phyloP scores from a whole-genome alignment of 2,888 invertebrate genomes.

The Empis livida region DNA sequence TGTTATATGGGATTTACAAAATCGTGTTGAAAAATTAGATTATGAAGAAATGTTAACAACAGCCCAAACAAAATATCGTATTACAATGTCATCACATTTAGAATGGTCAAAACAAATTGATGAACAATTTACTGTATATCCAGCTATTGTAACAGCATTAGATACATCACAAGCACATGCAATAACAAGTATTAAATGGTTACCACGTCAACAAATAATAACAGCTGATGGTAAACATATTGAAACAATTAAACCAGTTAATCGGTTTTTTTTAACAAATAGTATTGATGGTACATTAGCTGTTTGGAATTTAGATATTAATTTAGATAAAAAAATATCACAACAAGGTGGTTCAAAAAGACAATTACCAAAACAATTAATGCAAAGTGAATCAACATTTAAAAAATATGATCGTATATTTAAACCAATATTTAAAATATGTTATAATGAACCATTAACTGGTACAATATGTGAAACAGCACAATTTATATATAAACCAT shows the following conservation, averaged over 20 bases:
- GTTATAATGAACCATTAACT: constrained; percentile 37
- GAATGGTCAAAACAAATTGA: constrained; percentile 54
- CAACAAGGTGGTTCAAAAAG: constrained; percentile 14
- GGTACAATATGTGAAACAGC: constrained; percentile 25
- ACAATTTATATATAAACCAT: constrained; percentile 7
- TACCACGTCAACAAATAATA: constrained; percentile 47
- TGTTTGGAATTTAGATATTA: constrained; percentile 53
- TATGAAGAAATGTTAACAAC: constrained; percentile 46
- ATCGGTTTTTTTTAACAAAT: constrained; percentile 51
- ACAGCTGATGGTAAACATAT: constrained; percentile 44
- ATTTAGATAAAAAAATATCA: constrained; percentile 13
- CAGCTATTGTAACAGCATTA: constrained; percentile 48
- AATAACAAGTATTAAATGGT: constrained; percentile 55
- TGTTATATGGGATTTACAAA: constrained; percentile 54
- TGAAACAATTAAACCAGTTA: constrained; percentile 29
- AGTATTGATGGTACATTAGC: constrained; percentile 54
- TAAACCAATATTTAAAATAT: constrained; percentile 46
- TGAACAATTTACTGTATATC: constrained; percentile 43
- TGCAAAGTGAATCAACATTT: constrained; percentile 45
- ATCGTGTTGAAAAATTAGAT: constrained; percentile 49
- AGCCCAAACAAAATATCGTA: constrained; percentile 48
- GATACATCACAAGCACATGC: constrained; percentile 47
- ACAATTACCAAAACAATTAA: constrained; percentile 44
- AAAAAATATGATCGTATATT: constrained; percentile 46
- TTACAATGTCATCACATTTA: constrained; percentile 47